These are phyloP conservation scores for Mormyrus iriodes DNA, from an alignment of 2,113 vertebrate species.

Conservation along the genomic window DNA sequence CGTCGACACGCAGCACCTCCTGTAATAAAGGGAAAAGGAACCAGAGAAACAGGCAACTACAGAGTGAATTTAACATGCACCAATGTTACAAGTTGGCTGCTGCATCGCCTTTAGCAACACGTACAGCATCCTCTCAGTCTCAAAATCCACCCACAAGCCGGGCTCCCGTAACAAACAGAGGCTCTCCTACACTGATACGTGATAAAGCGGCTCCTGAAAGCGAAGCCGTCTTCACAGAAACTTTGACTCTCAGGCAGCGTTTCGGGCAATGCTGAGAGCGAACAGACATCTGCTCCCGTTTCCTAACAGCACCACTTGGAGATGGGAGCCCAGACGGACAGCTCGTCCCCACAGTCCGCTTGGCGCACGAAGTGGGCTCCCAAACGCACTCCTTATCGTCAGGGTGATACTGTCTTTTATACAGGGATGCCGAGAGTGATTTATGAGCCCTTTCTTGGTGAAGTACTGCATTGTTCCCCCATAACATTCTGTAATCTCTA, in stretches of 20 bases:
- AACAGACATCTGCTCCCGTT: background rate
- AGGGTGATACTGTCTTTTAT: background rate
- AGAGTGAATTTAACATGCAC: background rate
- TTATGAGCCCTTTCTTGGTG: conserved; percentile 34
- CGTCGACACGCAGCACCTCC: background rate
- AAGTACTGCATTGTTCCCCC: conserved; percentile 33
- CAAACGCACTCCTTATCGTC: background rate
- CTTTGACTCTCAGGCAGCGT: background rate
- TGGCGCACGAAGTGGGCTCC: background rate
- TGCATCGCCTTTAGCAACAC: background rate
- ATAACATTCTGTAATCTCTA: conserved; percentile 39
- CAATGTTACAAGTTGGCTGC: background rate
- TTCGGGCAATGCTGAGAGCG: background rate
- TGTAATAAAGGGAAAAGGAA: background rate
- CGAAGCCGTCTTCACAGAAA: background rate
- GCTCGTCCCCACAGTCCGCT: background rate
- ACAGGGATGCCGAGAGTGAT: conserved; percentile 20
- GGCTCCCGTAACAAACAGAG: background rate
- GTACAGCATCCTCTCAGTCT: background rate
- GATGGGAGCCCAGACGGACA: background rate
- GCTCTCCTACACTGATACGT: background rate
- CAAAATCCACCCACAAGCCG: background rate
- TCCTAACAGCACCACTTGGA: no score
- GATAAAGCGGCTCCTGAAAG: background rate
- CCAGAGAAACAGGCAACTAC: background rate